These are phyloP conservation scores for Crocidura indochinensis DNA, from an alignment of 2,797 vertebrate species.

Conservation along the genomic window DNA sequence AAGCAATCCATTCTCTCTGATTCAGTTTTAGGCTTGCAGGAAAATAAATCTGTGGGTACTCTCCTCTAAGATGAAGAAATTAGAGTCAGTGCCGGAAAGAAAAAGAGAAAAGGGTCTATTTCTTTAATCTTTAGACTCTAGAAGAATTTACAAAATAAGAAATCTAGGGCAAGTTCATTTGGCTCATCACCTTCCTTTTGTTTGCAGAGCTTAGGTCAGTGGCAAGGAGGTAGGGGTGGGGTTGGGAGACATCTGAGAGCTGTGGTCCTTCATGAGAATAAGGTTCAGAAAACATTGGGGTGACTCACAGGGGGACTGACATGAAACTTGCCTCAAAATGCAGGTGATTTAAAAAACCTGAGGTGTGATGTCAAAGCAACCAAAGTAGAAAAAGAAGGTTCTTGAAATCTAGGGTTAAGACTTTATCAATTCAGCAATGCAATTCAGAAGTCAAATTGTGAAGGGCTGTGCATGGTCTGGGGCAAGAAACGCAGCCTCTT, in stretches of 20 bases:
- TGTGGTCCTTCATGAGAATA: not conserved
- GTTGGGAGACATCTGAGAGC: not conserved
- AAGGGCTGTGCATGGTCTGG: not conserved
- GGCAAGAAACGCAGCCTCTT: constrained; percentile 40
- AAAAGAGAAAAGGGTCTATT: not conserved
- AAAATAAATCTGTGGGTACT: not conserved
- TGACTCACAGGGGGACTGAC: not conserved
- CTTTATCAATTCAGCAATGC: not conserved
- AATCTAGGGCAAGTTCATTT: not conserved
- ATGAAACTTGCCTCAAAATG: not conserved
- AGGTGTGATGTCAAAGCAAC: not conserved
- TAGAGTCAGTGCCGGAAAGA: not conserved
- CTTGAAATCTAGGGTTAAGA: not conserved
- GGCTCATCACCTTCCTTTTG: constrained; percentile 39
- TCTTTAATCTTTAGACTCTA: constrained; percentile 55
- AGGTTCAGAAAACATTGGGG: not conserved
- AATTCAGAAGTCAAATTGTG: constrained; percentile 14
- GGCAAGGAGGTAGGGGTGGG: not conserved
- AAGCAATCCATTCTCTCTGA: not conserved
- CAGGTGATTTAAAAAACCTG: not conserved
- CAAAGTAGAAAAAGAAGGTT: not conserved
- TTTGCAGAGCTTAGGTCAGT: not conserved
- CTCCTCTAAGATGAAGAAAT: constrained; percentile 27
- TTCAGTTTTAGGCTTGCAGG: constrained; percentile 27
- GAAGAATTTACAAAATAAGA: constrained; percentile 47